These are phyloP conservation scores for Oreonectes daqikongensis DNA, from an alignment of 2,797 vertebrate genomes.

Conservation along the genomic window DNA sequence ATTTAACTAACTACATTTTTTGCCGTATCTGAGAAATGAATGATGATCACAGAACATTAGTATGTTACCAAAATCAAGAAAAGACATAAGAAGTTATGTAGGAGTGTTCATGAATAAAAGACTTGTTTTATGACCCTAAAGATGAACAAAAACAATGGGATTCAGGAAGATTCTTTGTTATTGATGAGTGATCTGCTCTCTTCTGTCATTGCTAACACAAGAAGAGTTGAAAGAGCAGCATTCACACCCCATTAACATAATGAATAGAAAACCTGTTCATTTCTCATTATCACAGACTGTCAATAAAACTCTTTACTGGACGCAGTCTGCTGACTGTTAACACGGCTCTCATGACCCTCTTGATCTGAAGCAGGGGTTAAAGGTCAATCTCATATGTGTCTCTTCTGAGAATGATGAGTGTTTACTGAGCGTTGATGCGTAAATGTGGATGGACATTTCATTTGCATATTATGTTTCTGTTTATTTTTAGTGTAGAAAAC, in stretches of 20 bases:
- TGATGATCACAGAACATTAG: no score
- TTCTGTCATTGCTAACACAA: background rate
- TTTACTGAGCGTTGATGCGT: background rate
- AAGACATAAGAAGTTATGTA: no score
- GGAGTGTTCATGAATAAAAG: no score
- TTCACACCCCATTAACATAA: constrained; percentile 10
- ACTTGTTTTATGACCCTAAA: no score
- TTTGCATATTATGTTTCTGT: no score
- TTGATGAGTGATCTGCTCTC: background rate
- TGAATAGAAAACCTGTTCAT: background rate
- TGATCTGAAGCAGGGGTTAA: background rate
- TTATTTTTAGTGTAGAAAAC: no score
- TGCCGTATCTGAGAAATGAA: no score
- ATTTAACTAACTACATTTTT: no score
- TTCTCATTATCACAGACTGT: background rate
- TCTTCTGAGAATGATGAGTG: background rate
- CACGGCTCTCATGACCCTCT: background rate
- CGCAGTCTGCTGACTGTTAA: background rate
- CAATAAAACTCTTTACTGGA: background rate
- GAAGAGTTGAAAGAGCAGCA: constrained; percentile 7
- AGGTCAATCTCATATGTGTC: background rate
- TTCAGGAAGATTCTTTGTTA: no score
- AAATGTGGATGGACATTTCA: no score
- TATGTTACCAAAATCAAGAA: no score
- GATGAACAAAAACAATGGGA: no score